A percentile compares a stretch with the other conserved stretches of the same genome.
Evolutionary conservation across 1,140 invertebrate genomes (phyloP).

Genomic region (Ctenoplectra terminalis): DNA sequence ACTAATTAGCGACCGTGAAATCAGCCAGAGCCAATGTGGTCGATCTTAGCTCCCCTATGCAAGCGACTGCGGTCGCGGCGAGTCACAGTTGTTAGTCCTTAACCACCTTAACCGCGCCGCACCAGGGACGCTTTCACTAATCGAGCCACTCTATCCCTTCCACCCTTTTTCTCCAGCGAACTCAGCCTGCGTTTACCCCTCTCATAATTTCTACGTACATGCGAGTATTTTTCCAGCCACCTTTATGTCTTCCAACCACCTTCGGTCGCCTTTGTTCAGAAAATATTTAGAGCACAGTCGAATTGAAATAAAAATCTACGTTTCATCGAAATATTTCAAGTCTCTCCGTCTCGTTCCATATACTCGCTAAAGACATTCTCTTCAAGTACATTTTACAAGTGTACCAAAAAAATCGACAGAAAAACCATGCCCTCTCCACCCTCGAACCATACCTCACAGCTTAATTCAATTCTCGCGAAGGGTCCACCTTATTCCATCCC

Average conservation of each 20-base stretch:
- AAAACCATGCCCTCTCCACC: neutral
- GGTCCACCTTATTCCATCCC: slow-evolving; percentile 52
- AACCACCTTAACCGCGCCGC: slow-evolving; percentile 64
- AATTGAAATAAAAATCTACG: neutral
- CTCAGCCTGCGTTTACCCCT: too few relatives aligned
- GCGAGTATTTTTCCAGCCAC: too few relatives aligned
- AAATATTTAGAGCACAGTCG: too few relatives aligned
- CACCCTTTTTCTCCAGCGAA: neutral
- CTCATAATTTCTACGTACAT: too few relatives aligned
- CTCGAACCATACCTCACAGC: neutral
- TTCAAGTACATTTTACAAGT: neutral
- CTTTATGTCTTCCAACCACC: too few relatives aligned
- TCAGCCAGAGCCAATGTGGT: slow-evolving; percentile 58
- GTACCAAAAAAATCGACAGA: neutral
- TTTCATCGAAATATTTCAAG: too few relatives aligned
- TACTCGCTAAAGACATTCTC: too few relatives aligned
- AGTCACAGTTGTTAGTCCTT: slow-evolving; percentile 70
- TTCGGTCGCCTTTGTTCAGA: too few relatives aligned
- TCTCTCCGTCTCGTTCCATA: too few relatives aligned
- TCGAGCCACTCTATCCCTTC: neutral
- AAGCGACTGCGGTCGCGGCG: slow-evolving; percentile 58
- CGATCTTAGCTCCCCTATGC: slow-evolving; percentile 54
- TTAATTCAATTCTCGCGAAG: slow-evolving; percentile 41
- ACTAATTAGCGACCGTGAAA: slow-evolving; percentile 72
- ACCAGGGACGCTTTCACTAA: slow-evolving; percentile 26